Percentiles rank a stretch among this genome's conserved stretches.
Evolutionary conservation across 1,140 invertebrate genomes (phyloP).

Genomic region (Neodiprion lecontei): DNA sequence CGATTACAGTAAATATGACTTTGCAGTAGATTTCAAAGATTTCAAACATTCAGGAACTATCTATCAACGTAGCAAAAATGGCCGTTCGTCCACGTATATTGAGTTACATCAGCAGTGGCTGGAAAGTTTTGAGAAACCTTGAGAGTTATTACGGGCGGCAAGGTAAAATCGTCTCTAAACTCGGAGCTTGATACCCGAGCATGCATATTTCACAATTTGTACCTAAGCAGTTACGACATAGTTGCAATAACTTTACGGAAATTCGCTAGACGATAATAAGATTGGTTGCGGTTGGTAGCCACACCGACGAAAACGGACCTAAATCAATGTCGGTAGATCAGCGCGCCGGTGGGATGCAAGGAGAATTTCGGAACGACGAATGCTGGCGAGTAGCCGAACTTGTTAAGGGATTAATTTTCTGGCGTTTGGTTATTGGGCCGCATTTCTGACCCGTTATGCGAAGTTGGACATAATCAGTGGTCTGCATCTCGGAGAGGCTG

Average conservation of each 20-base stretch:
- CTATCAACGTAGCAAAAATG: not conserved
- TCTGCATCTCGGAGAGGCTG: not conserved
- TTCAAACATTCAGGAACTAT: not conserved
- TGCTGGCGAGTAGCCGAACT: no score
- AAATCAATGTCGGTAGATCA: not conserved
- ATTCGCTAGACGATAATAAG: conserved; percentile 2
- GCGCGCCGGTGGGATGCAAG: not conserved
- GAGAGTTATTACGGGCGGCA: not conserved
- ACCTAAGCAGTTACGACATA: not conserved
- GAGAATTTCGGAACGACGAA: no score
- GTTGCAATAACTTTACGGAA: not conserved
- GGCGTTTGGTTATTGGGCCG: not conserved
- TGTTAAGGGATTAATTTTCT: no score
- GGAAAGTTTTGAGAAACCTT: not conserved
- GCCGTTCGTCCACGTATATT: not conserved
- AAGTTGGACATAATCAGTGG: not conserved
- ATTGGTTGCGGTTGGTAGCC: not conserved
- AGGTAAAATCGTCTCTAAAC: not conserved
- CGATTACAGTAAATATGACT: no score
- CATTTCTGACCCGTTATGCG: not conserved
- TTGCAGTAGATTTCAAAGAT: not conserved
- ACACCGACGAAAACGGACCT: not conserved
- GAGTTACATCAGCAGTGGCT: not conserved
- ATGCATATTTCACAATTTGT: conserved; percentile 3
- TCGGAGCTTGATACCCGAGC: not conserved